These are phyloP conservation scores for Ophioninae sp. DNA, from an alignment of 2,888 invertebrate genomes.

Conservation along the genomic window DNA sequence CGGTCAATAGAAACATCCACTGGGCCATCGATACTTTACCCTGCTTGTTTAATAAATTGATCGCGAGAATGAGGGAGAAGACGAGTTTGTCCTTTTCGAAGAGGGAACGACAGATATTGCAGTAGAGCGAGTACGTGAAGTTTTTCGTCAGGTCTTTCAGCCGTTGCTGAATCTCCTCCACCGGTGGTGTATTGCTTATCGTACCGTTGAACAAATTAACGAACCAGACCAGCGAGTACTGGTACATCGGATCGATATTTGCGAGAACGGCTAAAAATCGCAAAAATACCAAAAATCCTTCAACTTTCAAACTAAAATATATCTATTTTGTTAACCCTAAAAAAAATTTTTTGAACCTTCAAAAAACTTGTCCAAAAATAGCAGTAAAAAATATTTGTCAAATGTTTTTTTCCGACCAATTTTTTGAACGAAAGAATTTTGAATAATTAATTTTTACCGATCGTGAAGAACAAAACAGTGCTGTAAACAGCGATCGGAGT, in stretches of 20 bases:
- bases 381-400: too few species aligned
- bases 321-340: neutral
- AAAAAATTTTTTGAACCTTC: neutral
- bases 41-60: slow-evolving; percentile 87
- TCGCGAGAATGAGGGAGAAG: slow-evolving; percentile 90
- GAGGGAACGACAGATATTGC: slow-evolving; percentile 95
- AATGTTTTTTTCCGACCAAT: too few species aligned
- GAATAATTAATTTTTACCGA: slow-evolving; percentile 82
- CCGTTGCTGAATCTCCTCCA: slow-evolving; percentile 89
- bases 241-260: slow-evolving; percentile 98
- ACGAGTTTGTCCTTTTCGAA: slow-evolving; percentile 97
- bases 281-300: neutral
- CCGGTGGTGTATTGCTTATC: slow-evolving; percentile 92
- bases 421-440: too few species aligned
- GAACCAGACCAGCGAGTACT: slow-evolving; percentile 97
- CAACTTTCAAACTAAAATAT: slow-evolving; percentile 7
- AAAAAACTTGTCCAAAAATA: neutral
- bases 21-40: slow-evolving; percentile 85
- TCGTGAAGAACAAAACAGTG: slow-evolving; percentile 95
- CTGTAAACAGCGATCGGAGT: slow-evolving; percentile 95
- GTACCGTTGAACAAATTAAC: slow-evolving; percentile 92
- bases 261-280: slow-evolving; percentile 88
- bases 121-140: slow-evolving; percentile 95
- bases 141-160: slow-evolving; percentile 88
- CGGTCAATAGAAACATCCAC: slow-evolving; percentile 94